Evolutionary conservation across 1,140 invertebrate species (phyloP).

Genomic region (Zaprionus nigranus): DNA sequence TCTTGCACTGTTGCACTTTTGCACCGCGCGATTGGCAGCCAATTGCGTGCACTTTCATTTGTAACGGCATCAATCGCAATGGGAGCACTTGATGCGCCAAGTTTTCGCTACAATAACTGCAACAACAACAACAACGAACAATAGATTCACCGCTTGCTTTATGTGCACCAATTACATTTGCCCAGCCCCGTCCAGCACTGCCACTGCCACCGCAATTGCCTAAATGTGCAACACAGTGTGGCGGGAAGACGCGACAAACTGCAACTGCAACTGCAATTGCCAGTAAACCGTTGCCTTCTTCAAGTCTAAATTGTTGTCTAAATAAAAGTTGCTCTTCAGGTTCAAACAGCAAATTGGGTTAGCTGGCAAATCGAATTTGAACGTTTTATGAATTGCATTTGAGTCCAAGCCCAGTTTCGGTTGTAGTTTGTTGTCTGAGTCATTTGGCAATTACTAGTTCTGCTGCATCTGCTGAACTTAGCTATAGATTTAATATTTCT

Average conservation of each 20-base stretch:
- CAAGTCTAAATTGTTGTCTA: constrained; percentile 39
- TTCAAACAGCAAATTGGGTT: constrained; percentile 66
- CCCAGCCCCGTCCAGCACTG: constrained; percentile 2
- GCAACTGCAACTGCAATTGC: constrained; percentile 4
- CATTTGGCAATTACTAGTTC: too few relatives aligned
- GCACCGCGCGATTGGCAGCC: constrained; percentile 64
- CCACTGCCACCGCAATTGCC: constrained; percentile 41
- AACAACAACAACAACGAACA: not conserved
- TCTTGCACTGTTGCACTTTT: constrained; percentile 29
- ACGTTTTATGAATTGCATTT: not conserved
- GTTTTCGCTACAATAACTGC: constrained; percentile 50
- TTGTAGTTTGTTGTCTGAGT: not conserved
- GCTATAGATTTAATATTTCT: not conserved
- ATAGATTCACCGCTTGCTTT: constrained; percentile 43
- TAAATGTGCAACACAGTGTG: constrained; percentile 64
- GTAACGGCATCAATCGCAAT: constrained; percentile 46
- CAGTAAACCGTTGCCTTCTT: constrained; percentile 31
- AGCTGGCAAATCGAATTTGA: constrained; percentile 21
- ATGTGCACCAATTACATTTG: constrained; percentile 66
- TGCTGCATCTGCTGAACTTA: not conserved
- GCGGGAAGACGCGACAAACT: constrained; percentile 52
- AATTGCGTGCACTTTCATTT: constrained; percentile 69
- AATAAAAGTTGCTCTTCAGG: constrained; percentile 68
- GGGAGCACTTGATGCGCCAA: constrained; percentile 65
- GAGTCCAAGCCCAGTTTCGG: not conserved